These are phyloP conservation scores for Catharus ustulatus DNA, from an alignment of 2,797 vertebrate genomes.

Conservation along the genomic window DNA sequence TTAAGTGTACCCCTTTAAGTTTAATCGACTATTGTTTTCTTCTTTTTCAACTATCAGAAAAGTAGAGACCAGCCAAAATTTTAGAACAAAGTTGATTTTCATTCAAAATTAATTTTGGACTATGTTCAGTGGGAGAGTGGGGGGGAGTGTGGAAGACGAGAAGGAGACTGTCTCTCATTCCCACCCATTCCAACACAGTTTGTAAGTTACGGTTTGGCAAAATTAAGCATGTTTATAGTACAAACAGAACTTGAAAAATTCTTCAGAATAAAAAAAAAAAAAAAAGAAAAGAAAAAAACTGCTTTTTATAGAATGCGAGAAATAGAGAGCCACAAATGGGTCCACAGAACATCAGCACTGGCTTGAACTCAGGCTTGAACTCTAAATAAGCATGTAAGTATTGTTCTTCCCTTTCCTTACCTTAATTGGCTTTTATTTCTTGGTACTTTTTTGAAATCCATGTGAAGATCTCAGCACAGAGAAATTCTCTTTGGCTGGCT, in stretches of 20 bases:
- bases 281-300: too few species aligned
- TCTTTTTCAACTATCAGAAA: neutral
- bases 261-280: neutral
- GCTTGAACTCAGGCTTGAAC: neutral
- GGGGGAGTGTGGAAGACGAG: neutral
- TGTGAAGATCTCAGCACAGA: neutral
- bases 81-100: constrained; percentile 1
- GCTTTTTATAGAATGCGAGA: neutral
- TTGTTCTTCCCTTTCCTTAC: neutral
- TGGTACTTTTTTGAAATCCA: neutral
- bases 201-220: neutral
- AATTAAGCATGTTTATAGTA: neutral
- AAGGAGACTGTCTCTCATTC: neutral
- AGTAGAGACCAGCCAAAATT: constrained; percentile 4
- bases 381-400: neutral
- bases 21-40: constrained; percentile 7
- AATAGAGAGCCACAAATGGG: neutral
- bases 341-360: neutral
- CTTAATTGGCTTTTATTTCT: neutral
- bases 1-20: neutral
- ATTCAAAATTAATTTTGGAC: constrained; percentile 21
- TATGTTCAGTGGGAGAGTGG: neutral
- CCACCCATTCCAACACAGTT: neutral
- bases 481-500: neutral
- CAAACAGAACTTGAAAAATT: neutral